Conservation (phyloP, 1,140 invertebrate genomes). For the Cepaea nemoralis region DNA sequence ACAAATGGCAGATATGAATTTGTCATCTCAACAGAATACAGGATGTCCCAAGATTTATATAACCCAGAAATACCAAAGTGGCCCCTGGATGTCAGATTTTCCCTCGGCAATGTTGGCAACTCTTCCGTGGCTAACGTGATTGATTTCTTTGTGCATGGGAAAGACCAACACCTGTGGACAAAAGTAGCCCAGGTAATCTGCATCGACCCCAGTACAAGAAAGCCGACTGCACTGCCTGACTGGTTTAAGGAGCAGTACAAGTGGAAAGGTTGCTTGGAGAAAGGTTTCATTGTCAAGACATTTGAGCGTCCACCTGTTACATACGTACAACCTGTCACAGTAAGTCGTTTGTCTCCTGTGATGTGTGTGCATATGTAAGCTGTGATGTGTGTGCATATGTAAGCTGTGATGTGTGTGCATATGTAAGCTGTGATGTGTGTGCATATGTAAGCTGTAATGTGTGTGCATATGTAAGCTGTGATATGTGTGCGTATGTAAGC, state of each 20-base stretch:
- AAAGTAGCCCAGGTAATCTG: conserved; percentile 25
- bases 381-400: too few relatives aligned
- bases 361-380: neutral
- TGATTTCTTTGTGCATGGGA: neutral
- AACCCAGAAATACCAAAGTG: conserved; percentile 19
- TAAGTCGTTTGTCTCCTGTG: neutral
- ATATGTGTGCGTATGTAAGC: too few relatives aligned
- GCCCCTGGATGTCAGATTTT: conserved; percentile 20
- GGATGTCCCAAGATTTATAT: conserved; percentile 15
- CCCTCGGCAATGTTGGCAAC: conserved; percentile 17
- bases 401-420: too few relatives aligned
- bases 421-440: too few relatives aligned
- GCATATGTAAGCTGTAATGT: too few relatives aligned
- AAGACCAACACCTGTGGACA: neutral
- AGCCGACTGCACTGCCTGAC: conserved; percentile 28
- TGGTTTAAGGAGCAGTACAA: conserved; percentile 29
- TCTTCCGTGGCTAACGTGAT: conserved; percentile 18
- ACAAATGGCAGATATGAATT: conserved; percentile 5
- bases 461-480: too few relatives aligned
- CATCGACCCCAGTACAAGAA: conserved; percentile 37
- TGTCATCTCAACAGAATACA: conserved; percentile 11
- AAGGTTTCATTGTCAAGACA: conserved; percentile 18
- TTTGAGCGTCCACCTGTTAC: conserved; percentile 7
- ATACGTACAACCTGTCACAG: neutral
- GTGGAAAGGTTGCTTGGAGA: conserved; percentile 7